Conservation (phyloP, 1,140 invertebrate genomes). For the Hycleus cichorii region DNA sequence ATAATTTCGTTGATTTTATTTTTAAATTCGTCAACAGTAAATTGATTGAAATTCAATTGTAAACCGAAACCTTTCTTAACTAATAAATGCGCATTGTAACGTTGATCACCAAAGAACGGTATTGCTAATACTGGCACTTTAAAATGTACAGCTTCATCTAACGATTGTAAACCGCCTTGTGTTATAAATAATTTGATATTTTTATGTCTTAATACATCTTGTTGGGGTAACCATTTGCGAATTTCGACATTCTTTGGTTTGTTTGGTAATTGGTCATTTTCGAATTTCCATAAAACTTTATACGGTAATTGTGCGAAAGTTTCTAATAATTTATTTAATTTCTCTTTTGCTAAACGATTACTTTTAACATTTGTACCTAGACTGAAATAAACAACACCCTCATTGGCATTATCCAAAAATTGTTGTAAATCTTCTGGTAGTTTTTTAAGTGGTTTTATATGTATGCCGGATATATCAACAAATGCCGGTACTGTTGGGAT, state of each 20-base stretch:
- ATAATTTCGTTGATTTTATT: conserved; percentile 21
- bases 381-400: conserved; percentile 53
- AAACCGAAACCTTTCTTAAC: conserved; percentile 27
- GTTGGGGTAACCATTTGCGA: conserved; percentile 62
- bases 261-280: conserved; percentile 43
- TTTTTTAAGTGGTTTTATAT: conserved; percentile 37
- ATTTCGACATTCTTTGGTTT: conserved; percentile 54
- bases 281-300: conserved; percentile 51
- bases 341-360: conserved; percentile 44
- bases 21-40: conserved; percentile 23
- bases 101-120: conserved; percentile 40
- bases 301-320: conserved; percentile 46
- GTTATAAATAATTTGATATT: conserved; percentile 45
- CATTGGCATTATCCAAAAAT: conserved; percentile 39
- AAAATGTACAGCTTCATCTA: conserved; percentile 44
- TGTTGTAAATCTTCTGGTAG: conserved; percentile 41
- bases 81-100: conserved; percentile 27
- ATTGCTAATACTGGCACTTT: conserved; percentile 47
- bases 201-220: conserved; percentile 56
- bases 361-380: conserved; percentile 50
- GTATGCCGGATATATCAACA: conserved; percentile 45
- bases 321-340: conserved; percentile 43
- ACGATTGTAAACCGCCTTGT: conserved; percentile 48
- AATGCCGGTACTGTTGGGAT: conserved; percentile 44
- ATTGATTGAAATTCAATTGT: conserved; percentile 17